phyloP scores from a whole-genome alignment of 2,888 invertebrate species.

The Cantharis flavilabris region DNA sequence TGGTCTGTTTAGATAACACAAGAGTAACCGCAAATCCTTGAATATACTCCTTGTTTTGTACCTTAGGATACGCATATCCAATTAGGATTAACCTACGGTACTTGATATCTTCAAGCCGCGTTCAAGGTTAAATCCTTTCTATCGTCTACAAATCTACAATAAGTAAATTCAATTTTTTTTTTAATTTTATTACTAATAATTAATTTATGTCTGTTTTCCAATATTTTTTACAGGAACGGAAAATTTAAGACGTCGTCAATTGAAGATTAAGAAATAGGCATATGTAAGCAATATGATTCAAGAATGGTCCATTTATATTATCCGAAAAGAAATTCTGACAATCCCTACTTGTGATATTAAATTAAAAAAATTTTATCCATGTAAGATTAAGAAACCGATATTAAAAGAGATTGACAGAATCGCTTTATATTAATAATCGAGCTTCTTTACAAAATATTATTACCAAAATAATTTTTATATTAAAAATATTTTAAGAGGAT shows the following conservation, averaged over 20 bases:
- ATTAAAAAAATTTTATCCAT: slow-evolving; percentile 47
- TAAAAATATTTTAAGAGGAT: not conserved
- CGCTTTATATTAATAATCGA: not conserved
- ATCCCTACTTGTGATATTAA: slow-evolving; percentile 42
- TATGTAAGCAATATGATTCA: not conserved
- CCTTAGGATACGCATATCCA: slow-evolving; percentile 29
- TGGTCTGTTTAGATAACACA: slow-evolving; percentile 29
- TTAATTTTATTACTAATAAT: no score
- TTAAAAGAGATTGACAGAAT: slow-evolving; percentile 31
- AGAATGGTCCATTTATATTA: not conserved
- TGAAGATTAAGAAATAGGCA: not conserved
- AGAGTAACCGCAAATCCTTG: slow-evolving; percentile 20
- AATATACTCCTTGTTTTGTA: slow-evolving; percentile 15
- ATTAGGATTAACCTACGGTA: slow-evolving; percentile 31
- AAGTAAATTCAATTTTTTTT: no score
- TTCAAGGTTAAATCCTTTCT: not conserved
- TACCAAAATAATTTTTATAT: not conserved
- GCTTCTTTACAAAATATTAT: not conserved
- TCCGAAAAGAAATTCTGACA: slow-evolving; percentile 39
- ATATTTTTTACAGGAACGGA: no score
- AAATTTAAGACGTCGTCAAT: not conserved
- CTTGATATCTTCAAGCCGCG: not conserved
- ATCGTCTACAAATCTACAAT: not conserved
- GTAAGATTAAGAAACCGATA: slow-evolving; percentile 39
- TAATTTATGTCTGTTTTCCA: no score